These are phyloP conservation scores for Cydia pomonella DNA, from an alignment of 1,140 invertebrate species.

Conservation along the genomic window DNA sequence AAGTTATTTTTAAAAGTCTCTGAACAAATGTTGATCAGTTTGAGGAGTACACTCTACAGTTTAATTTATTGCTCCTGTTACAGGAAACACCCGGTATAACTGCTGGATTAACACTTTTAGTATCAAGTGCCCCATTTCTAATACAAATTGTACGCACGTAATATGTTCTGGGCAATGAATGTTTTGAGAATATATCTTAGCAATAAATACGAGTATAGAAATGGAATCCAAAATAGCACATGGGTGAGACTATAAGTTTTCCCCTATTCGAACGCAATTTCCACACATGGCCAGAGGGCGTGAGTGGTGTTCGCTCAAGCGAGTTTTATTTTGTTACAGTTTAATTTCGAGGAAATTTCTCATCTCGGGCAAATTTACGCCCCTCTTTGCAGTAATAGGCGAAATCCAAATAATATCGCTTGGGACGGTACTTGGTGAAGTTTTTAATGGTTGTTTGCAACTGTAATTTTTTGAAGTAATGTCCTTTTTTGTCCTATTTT, in stretches of 20 bases:
- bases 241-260: conserved; percentile 14
- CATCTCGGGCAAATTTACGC: conserved; percentile 28
- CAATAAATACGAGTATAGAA: no score
- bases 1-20: no score
- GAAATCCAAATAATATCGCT: conserved; percentile 33
- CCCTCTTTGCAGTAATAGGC: conserved; percentile 32
- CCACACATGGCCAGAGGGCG: conserved; percentile 27
- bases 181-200: no score
- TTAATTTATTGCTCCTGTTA: no score
- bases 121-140: no score
- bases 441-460: conserved; percentile 31
- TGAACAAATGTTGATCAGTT: no score
- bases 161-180: no score
- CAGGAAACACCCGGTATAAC: no score
- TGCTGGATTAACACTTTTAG: no score
- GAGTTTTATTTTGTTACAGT: conserved; percentile 32
- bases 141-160: no score
- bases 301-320: conserved; percentile 26
- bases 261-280: conserved; percentile 17
- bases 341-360: conserved; percentile 32
- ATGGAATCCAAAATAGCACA: background rate
- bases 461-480: conserved; percentile 27
- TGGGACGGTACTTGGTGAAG: conserved; percentile 30
- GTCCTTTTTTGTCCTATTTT: conserved; percentile 20
- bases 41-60: no score